Evolutionary conservation across 92 coral and sea anemone species (phyloP), one percentile per base, ranked within the genome.

Genomic region (Palythoa heliodiscus): DNA sequence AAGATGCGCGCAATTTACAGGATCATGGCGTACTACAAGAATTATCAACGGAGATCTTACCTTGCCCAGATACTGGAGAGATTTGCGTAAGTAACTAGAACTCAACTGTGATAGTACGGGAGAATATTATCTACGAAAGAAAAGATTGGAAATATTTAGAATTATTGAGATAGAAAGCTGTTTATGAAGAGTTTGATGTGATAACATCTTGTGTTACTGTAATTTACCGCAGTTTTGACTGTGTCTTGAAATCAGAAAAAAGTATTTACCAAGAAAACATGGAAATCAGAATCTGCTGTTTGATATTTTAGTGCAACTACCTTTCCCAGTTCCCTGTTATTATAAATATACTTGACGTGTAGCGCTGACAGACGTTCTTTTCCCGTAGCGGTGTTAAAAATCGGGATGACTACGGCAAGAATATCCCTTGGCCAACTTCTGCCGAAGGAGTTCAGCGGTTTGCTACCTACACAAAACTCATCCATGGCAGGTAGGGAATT

Each of bases 1-100:
- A 92, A 88, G 88, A 66, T 94, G 87, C 96, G 97, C 16, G 92
- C 99, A 10, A 89, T 89, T 23, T 89, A 89, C 89, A 78, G 69
- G 83, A 92, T 96, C 74, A 84, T 96, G 92, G 55, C 87, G 54
- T 91, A 87, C 77, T 92, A 85, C 91, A 92, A 89, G 83, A 90
- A 84, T 47, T 93, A 91, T 87, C 95, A 90, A 73, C 93, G 89
- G 68, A 87, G 93, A 74, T 75, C 79, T 22, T 96, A 90, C 87
- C 85, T 96, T 77, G 72, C 84, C 24, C 79, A 92, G 64, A 86
- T 96, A 52, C 48, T 82, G 57, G 73, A 61, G 40, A 86, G 89
- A 85, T 93, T 89, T 38, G 75, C 87, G 97, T 93, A 91, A 74
- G 85, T 60, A 2, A 38, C 22, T 19, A 63, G 69, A 5, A 43